Percentiles rank a stretch among this genome's conserved stretches.
Conservation (phyloP, 2,888 invertebrate genomes). For the Litoditis marina region DNA sequence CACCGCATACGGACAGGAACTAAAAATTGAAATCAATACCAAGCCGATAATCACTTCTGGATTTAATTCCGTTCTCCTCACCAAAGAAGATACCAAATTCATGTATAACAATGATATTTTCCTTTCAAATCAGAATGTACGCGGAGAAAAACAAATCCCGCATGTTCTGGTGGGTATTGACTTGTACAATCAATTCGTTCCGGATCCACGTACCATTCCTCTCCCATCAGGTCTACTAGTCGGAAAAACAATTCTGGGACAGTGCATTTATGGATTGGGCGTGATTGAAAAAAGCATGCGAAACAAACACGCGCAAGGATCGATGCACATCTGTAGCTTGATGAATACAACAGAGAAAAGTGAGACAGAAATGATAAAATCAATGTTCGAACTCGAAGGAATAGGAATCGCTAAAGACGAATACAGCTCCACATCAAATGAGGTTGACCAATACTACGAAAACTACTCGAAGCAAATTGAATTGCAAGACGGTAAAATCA, state of each 20-base stretch:
- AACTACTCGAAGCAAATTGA: not conserved
- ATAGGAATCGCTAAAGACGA: not conserved
- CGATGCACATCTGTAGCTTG: not conserved
- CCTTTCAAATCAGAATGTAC: not conserved
- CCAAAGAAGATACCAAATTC: not conserved
- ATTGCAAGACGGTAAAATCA: not conserved
- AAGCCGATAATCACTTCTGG: not conserved
- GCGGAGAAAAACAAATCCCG: not conserved
- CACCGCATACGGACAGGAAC: not conserved
- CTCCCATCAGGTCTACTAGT: not conserved
- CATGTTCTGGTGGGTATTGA: not conserved
- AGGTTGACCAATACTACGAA: not conserved
- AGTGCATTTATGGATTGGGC: not conserved
- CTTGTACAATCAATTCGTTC: not conserved
- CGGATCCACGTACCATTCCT: not conserved
- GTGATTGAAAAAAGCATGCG: not conserved
- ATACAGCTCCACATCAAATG: not conserved
- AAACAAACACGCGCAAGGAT: not conserved
- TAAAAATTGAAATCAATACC: not conserved
- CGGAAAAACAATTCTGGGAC: not conserved
- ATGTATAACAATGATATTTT: not conserved
- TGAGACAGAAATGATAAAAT: not conserved
- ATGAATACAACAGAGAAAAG: not conserved
- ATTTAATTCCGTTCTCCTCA: not conserved
- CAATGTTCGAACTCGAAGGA: not conserved